Conservation (phyloP, 2,113 vertebrate species). For the Zosterops hypoxanthus region DNA sequence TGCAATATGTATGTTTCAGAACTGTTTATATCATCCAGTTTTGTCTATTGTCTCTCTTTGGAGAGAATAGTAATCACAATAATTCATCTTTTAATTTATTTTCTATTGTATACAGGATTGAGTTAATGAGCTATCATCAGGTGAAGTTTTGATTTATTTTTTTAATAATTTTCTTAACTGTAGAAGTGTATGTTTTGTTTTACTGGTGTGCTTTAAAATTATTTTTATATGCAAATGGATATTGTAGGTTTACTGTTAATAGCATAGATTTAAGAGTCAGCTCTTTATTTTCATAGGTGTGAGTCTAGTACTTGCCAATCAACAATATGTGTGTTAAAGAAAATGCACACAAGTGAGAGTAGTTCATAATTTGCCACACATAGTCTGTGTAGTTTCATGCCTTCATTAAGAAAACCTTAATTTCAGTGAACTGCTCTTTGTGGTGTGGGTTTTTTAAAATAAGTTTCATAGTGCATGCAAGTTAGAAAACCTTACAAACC, state of each 20-base stretch:
- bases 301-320: conserved; percentile 6
- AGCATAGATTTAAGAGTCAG: background rate
- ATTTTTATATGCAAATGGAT: conserved; percentile 13
- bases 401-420: conserved; percentile 7
- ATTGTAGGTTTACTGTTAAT: background rate
- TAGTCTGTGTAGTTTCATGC: conserved; percentile 20
- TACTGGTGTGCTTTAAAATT: background rate
- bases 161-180: background rate
- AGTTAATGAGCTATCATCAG: background rate
- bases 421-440: background rate
- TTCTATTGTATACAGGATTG: background rate
- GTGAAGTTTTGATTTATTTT: background rate
- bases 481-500: background rate
- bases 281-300: conserved; percentile 1
- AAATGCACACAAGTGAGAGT: background rate
- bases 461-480: background rate
- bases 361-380: background rate
- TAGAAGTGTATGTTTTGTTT: background rate
- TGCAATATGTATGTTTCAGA: background rate
- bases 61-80: background rate
- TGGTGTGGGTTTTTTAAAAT: background rate
- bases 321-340: background rate
- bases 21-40: background rate
- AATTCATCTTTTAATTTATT: background rate
- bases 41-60: background rate